phyloP scores from a whole-genome alignment of 1,140 invertebrate genomes.

The Saccostrea cuccullata region DNA sequence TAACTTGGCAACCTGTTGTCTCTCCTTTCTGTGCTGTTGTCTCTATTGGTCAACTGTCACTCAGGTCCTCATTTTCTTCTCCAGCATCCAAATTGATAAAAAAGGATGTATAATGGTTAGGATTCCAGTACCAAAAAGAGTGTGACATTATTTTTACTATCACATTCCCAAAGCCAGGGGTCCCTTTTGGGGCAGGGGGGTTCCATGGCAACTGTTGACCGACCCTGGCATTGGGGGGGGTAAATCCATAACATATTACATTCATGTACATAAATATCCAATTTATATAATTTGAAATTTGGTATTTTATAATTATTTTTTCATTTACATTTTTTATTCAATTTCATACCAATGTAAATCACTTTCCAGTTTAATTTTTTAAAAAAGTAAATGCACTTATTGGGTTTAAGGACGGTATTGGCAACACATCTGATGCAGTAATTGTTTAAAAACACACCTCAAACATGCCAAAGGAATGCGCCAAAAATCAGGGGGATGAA shows the following conservation, averaged over 20 bases:
- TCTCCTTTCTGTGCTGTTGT: conserved; percentile 48
- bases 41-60: conserved; percentile 54
- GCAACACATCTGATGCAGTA: background rate
- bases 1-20: conserved; percentile 47
- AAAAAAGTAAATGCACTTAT: background rate
- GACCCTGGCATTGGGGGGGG: no score
- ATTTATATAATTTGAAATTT: no score
- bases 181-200: no score
- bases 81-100: conserved; percentile 49
- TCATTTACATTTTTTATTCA: no score
- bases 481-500: conserved; percentile 1
- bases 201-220: no score
- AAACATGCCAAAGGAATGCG: background rate
- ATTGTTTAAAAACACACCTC: background rate
- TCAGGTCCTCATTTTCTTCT: conserved; percentile 60
- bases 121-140: no score
- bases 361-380: background rate
- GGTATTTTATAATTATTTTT: no score
- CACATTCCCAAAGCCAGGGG: no score
- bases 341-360: background rate
- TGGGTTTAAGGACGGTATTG: background rate
- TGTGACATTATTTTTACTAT: no score
- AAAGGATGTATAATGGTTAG: no score
- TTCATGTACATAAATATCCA: no score
- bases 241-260: no score